These are phyloP conservation scores for Rhinichthys klamathensis DNA, from an alignment of 2,113 vertebrate genomes.

Conservation along the genomic window DNA sequence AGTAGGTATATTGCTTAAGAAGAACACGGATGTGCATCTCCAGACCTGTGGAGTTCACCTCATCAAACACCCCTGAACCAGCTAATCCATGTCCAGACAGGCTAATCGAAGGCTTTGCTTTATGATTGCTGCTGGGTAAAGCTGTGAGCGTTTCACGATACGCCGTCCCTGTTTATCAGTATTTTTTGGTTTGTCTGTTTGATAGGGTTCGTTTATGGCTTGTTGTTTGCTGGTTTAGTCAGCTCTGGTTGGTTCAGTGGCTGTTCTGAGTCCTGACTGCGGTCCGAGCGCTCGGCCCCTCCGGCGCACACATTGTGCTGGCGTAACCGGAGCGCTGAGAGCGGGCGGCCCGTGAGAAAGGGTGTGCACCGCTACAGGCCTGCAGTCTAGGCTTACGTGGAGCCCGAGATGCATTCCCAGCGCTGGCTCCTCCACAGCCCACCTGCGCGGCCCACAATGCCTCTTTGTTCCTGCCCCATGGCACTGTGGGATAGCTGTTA, in stretches of 20 bases:
- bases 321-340: conserved; percentile 58
- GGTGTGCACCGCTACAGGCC: conserved; percentile 50
- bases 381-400: conserved; percentile 42
- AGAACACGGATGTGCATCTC: too few species aligned
- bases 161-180: conserved; percentile 1
- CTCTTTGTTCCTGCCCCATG: conserved; percentile 70
- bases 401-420: conserved; percentile 60
- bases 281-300: conserved; percentile 35
- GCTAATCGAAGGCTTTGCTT: background rate
- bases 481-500: conserved; percentile 72
- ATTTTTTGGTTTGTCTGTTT: conserved; percentile 2
- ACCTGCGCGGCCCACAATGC: conserved; percentile 73
- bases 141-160: conserved; percentile 27
- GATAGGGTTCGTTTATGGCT: background rate
- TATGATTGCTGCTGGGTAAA: background rate
- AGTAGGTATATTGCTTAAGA: too few species aligned
- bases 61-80: too few species aligned
- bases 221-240: conserved; percentile 32
- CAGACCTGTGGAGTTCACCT: too few species aligned
- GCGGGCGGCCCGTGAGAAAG: conserved; percentile 58
- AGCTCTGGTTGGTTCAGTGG: conserved; percentile 22
- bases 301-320: conserved; percentile 53
- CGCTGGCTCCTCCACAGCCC: conserved; percentile 62
- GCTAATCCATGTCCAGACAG: background rate
- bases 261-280: conserved; percentile 24